Conservation (phyloP, 2,888 invertebrate genomes). For the Elegia similella region DNA sequence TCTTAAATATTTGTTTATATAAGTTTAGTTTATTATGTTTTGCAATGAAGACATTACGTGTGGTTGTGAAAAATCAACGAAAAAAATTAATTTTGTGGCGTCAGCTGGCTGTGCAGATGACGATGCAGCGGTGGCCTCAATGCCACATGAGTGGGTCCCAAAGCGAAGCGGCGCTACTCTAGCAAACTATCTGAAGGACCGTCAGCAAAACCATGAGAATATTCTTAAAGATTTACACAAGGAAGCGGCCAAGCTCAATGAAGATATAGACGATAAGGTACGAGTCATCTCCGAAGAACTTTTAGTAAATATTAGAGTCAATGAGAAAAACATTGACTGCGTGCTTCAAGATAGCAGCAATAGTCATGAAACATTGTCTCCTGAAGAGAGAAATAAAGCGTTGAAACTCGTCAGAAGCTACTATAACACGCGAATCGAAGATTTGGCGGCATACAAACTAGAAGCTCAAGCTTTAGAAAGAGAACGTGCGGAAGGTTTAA, state of each 20-base stretch:
- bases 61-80: slow-evolving; percentile 18
- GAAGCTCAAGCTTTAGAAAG: slow-evolving; percentile 53
- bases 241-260: slow-evolving; percentile 42
- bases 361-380: slow-evolving; percentile 24
- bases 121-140: slow-evolving; percentile 50
- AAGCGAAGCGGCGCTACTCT: slow-evolving; percentile 51
- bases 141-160: slow-evolving; percentile 60
- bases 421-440: slow-evolving; percentile 37
- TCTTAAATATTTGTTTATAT: neutral
- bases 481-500: slow-evolving; percentile 54
- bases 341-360: slow-evolving; percentile 36
- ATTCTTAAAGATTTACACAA: slow-evolving; percentile 38
- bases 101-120: slow-evolving; percentile 51
- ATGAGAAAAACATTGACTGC: slow-evolving; percentile 48
- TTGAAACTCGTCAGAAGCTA: slow-evolving; percentile 40
- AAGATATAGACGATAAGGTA: slow-evolving; percentile 47
- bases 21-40: slow-evolving; percentile 1
- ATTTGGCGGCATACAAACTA: slow-evolving; percentile 46
- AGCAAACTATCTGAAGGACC: slow-evolving; percentile 52
- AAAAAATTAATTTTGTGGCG: slow-evolving; percentile 32
- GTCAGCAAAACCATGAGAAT: slow-evolving; percentile 44
- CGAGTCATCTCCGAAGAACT: slow-evolving; percentile 48
- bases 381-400: slow-evolving; percentile 36
- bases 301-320: slow-evolving; percentile 47
- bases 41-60: slow-evolving; percentile 1